Conservation (phyloP, 2,113 vertebrate genomes). For the Amblyopsis rosae region DNA sequence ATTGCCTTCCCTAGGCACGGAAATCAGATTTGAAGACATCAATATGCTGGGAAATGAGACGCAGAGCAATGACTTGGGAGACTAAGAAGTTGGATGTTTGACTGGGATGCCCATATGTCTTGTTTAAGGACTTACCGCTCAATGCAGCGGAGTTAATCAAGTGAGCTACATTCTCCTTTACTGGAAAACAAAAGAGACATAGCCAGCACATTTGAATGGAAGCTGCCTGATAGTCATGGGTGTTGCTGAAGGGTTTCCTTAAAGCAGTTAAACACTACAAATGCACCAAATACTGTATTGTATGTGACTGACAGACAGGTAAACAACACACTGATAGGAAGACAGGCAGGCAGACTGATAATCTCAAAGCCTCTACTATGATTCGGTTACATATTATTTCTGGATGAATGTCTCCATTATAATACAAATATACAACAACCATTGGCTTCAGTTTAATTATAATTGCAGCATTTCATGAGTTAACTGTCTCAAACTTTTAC, state of each 20-base stretch:
- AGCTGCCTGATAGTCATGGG: not conserved
- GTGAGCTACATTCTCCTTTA: slow-evolving; percentile 29
- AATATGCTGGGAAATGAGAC: slow-evolving; percentile 72
- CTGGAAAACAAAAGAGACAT: slow-evolving; percentile 43
- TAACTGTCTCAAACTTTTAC: not conserved
- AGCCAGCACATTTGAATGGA: not conserved
- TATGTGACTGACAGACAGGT: too few species aligned
- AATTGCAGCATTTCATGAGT: not conserved
- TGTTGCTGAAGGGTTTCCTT: not conserved
- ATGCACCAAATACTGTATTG: not conserved
- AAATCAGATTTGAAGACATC: slow-evolving; percentile 71
- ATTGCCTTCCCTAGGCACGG: slow-evolving; percentile 40
- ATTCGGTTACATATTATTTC: not conserved
- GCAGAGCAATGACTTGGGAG: slow-evolving; percentile 63
- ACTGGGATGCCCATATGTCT: slow-evolving; percentile 61
- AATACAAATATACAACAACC: not conserved
- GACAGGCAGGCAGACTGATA: too few species aligned
- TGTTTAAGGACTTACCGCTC: slow-evolving; percentile 63
- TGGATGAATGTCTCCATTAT: not conserved
- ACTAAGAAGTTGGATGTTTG: slow-evolving; percentile 52
- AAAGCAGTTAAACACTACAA: not conserved
- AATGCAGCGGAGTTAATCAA: slow-evolving; percentile 35
- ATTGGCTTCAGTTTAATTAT: not conserved
- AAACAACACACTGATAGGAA: too few species aligned
- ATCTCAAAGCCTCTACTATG: too few species aligned